phyloP scores from a whole-genome alignment of 2,888 invertebrate genomes.

The Latrodectus elegans region DNA sequence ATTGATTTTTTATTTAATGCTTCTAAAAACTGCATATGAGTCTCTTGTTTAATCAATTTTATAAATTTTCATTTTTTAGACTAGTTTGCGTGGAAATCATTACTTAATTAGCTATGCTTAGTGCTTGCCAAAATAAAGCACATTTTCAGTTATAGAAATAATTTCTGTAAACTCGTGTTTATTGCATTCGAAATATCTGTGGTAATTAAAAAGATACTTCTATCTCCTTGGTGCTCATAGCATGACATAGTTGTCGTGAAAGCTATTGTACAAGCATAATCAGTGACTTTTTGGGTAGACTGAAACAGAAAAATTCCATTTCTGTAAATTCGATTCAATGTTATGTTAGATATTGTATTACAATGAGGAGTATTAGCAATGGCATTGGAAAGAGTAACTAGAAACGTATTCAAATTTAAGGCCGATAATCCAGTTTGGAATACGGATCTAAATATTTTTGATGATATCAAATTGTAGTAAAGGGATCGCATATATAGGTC shows the following conservation, averaged over 20 bases:
- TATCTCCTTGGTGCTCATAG: conserved; percentile 8
- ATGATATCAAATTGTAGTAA: conserved; percentile 28
- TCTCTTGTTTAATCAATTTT: no score
- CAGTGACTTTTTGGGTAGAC: conserved; percentile 6
- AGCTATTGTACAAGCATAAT: conserved; percentile 32
- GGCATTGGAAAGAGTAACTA: conserved; percentile 6
- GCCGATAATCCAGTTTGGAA: not conserved
- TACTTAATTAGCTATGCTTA: no score
- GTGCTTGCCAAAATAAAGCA: no score
- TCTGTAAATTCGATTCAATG: conserved; percentile 9
- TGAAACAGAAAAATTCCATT: conserved; percentile 28
- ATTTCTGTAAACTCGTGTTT: conserved; percentile 7
- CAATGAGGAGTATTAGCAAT: conserved; percentile 14
- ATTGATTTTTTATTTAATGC: no score
- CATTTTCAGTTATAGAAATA: not conserved
- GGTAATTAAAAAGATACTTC: not conserved
- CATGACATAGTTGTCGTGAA: conserved; percentile 31
- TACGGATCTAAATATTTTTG: conserved; percentile 20
- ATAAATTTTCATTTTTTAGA: no score
- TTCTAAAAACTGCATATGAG: no score
- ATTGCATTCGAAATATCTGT: conserved; percentile 17
- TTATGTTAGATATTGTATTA: not conserved
- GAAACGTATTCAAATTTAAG: not conserved
- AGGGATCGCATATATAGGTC: conserved; percentile 19
- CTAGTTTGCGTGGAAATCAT: no score